Evolutionary conservation across 2,888 invertebrate genomes (phyloP).

Genomic region (Tillus elongatus): DNA sequence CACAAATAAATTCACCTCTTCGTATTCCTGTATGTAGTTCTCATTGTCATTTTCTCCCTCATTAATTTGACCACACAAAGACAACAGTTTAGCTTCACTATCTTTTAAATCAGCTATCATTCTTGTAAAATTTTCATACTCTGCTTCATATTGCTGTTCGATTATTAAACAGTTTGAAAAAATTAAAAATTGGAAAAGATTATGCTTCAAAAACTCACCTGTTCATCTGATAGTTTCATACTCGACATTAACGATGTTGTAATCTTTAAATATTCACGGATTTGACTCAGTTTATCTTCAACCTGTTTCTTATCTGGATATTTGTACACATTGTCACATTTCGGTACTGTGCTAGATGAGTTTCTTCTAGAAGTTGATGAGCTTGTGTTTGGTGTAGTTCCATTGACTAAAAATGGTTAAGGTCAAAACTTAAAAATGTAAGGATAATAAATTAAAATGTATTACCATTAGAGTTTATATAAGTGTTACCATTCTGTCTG

Average conservation of each 20-base stretch:
- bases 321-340: conserved; percentile 40
- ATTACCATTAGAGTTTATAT: neutral
- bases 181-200: conserved; percentile 13
- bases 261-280: conserved; percentile 62
- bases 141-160: conserved; percentile 31
- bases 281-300: conserved; percentile 59
- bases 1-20: conserved; percentile 19
- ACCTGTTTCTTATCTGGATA: conserved; percentile 61
- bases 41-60: conserved; percentile 19
- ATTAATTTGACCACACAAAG: conserved; percentile 43
- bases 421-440: too few species aligned
- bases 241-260: conserved; percentile 62
- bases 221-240: conserved; percentile 56
- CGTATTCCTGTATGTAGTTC: conserved; percentile 14
- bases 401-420: conserved; percentile 25
- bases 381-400: conserved; percentile 32
- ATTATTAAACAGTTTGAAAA: conserved; percentile 21
- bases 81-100: conserved; percentile 58
- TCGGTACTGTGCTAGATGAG: conserved; percentile 34
- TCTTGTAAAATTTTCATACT: conserved; percentile 52
- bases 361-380: conserved; percentile 36
- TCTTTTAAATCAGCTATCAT: conserved; percentile 62
- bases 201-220: too few species aligned
- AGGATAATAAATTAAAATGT: neutral
- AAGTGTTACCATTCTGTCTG: conserved; percentile 11